Evolutionary conservation across 2,888 invertebrate species (phyloP).

Genomic region (Sminthurinus aureus): DNA sequence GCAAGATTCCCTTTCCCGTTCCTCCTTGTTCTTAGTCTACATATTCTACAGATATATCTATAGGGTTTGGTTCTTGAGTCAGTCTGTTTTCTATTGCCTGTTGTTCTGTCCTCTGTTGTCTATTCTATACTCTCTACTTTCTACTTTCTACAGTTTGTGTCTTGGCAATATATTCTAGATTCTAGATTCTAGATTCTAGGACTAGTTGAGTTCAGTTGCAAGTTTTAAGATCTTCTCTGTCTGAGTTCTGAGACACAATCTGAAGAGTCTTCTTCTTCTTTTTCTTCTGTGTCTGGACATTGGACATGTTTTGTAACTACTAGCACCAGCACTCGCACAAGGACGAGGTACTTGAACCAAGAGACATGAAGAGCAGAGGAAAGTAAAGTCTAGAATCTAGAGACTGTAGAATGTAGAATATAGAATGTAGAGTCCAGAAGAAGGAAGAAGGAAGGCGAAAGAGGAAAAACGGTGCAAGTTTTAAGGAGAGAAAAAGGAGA

Average conservation of each 20-base stretch:
- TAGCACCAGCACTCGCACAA: too few species aligned
- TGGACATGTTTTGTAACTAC: background rate
- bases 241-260: too few species aligned
- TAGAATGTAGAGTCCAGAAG: too few species aligned
- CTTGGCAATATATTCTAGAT: too few species aligned
- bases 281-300: background rate
- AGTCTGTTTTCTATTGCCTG: background rate
- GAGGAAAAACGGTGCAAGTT: too few species aligned
- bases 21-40: background rate
- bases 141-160: background rate
- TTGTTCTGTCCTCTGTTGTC: constrained; percentile 2
- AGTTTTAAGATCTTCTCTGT: too few species aligned
- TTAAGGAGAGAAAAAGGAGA: background rate
- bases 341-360: too few species aligned
- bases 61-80: constrained; percentile 21
- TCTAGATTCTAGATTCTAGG: too few species aligned
- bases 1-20: constrained; percentile 23
- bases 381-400: too few species aligned
- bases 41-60: background rate
- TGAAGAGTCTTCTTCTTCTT: constrained; percentile 4
- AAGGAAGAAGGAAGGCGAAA: too few species aligned
- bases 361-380: background rate
- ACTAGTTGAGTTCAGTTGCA: too few species aligned
- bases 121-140: background rate
- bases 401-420: too few species aligned